A percentile compares a stretch with the other conserved stretches of the same genome.
phyloP scores from a whole-genome alignment of 2,113 vertebrate species.

The Hirundichthys speculiger region DNA sequence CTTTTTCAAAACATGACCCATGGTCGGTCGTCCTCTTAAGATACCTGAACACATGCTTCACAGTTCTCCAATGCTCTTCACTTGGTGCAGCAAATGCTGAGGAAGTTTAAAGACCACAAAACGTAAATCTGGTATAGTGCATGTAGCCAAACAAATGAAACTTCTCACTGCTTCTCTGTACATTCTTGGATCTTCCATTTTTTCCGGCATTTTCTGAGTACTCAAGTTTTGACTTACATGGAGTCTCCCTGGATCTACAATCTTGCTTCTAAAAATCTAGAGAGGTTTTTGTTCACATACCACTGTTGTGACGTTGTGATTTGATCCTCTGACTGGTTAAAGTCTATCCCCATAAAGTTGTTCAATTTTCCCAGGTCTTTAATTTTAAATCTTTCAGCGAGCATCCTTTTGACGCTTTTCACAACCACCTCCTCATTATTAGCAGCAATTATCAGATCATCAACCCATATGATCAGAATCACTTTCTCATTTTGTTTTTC shows the following conservation, averaged over 20 bases:
- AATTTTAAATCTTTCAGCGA: not conserved
- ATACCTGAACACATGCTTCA: not conserved
- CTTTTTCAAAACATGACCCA: not conserved
- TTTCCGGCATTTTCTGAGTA: conserved; percentile 11
- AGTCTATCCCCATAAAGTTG: not conserved
- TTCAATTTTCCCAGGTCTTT: conserved; percentile 9
- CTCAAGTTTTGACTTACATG: conserved; percentile 8
- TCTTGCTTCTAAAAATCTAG: conserved; percentile 14
- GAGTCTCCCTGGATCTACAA: conserved; percentile 22
- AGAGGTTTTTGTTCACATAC: conserved; percentile 14
- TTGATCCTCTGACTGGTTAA: not conserved
- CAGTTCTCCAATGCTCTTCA: not conserved
- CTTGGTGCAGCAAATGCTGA: conserved; percentile 4
- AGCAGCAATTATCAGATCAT: not conserved
- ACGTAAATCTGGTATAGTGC: conserved; percentile 14
- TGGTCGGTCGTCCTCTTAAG: not conserved
- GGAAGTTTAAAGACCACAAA: conserved; percentile 27
- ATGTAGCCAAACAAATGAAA: conserved; percentile 20
- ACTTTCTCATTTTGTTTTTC: not conserved
- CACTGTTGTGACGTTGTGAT: not conserved
- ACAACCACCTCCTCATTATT: not conserved
- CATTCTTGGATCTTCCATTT: not conserved
- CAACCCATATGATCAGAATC: not conserved
- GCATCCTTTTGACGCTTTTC: not conserved
- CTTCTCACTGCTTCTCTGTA: conserved; percentile 23